These are phyloP conservation scores for Ascidia mentula DNA, from an alignment of 23 tunicate genomes.

Conservation along the genomic window DNA sequence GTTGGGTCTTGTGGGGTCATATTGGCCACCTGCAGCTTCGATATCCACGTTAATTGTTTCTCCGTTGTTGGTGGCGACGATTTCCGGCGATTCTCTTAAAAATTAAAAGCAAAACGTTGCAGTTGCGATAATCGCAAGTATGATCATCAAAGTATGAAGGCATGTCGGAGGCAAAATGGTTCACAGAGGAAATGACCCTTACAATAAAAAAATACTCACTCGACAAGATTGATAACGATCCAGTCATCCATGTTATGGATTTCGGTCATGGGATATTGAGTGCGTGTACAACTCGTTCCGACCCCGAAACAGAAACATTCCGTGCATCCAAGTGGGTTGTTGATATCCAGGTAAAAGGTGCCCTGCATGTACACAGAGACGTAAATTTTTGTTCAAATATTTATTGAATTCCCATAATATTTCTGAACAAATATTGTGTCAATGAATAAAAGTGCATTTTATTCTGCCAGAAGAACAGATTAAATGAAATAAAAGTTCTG, in stretches of 20 bases:
- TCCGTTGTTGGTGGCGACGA: slow-evolving; percentile 22
- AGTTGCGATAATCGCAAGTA: too few relatives aligned
- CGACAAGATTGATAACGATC: slow-evolving; percentile 47
- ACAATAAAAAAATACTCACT: slow-evolving; percentile 23
- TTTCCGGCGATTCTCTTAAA: slow-evolving; percentile 13
- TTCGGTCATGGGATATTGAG: slow-evolving; percentile 74
- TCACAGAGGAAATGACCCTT: too few relatives aligned
- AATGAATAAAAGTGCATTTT: too few relatives aligned
- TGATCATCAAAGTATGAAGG: too few relatives aligned
- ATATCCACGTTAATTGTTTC: slow-evolving; percentile 35
- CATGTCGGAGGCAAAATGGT: too few relatives aligned
- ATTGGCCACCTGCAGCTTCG: slow-evolving; percentile 45
- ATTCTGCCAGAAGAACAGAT: too few relatives aligned
- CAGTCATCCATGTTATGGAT: slow-evolving; percentile 74
- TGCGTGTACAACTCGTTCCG: slow-evolving; percentile 38
- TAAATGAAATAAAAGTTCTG: too few relatives aligned
- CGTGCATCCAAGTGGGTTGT: slow-evolving; percentile 83
- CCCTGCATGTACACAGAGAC: slow-evolving; percentile 46
- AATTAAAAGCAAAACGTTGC: too few relatives aligned
- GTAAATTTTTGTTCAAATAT: too few relatives aligned
- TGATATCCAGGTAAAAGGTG: slow-evolving; percentile 53
- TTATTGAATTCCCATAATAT: neutral
- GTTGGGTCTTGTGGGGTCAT: slow-evolving; percentile 29
- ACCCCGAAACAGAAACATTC: slow-evolving; percentile 88
- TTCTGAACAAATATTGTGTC: neutral